phyloP scores from a whole-genome alignment of 2,888 invertebrate species.

The Tigriopus californicus region DNA sequence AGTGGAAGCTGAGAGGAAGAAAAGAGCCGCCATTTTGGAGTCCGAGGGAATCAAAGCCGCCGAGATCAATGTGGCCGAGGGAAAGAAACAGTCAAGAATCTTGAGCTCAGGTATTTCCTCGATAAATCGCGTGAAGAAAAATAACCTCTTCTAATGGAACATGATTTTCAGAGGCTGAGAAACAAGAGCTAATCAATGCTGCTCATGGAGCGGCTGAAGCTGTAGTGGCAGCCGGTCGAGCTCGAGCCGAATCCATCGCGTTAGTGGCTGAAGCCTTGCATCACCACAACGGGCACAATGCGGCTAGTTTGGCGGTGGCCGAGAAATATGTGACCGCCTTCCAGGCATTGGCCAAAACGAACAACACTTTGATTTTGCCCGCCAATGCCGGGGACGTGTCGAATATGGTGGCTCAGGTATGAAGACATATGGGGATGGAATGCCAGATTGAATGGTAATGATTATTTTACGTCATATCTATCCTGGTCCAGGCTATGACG shows the following conservation, averaged over 20 bases:
- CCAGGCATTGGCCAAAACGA: conserved; percentile 71
- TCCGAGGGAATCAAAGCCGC: conserved; percentile 63
- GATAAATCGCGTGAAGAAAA: not conserved
- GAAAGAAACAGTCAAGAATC: conserved; percentile 74
- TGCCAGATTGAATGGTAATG: too few relatives aligned
- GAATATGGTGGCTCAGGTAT: conserved; percentile 37
- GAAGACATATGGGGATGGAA: too few relatives aligned
- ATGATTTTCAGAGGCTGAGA: conserved; percentile 55
- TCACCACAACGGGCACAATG: conserved; percentile 55
- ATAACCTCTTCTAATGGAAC: not conserved
- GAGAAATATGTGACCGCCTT: conserved; percentile 93
- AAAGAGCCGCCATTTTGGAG: conserved; percentile 87
- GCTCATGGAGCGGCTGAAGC: conserved; percentile 83
- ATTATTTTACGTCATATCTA: too few relatives aligned
- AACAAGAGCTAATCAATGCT: conserved; percentile 80
- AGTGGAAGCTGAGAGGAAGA: conserved; percentile 92
- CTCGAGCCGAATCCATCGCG: conserved; percentile 62
- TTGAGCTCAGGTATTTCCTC: conserved; percentile 52
- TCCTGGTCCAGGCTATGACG: not conserved
- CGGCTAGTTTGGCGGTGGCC: conserved; percentile 76
- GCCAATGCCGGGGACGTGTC: conserved; percentile 67
- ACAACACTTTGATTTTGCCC: conserved; percentile 85
- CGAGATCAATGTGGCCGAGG: conserved; percentile 94
- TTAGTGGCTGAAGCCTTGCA: conserved; percentile 40
- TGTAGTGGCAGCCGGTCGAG: conserved; percentile 72